Base-by-base conservation (phyloP, 2,113 vertebrate species). In the Salvelinus namaycush region DNA sequence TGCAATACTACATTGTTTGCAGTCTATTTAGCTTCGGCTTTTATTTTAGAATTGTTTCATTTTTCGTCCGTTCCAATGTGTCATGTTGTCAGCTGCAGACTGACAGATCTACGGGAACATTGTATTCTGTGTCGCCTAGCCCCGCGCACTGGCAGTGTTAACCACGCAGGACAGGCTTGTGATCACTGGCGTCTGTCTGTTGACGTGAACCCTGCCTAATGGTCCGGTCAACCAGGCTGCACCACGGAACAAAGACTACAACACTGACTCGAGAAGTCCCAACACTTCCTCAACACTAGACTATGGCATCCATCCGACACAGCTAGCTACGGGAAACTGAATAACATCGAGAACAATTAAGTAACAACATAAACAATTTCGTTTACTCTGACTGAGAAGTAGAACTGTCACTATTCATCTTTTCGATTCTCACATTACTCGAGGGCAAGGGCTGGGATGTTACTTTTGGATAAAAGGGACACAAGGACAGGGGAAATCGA, bases 201-300 rank as follows among this genome's bases (percentile, higher is more conserved):
- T 96, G 94, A 96, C 96, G 95, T 89, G 93, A 92, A 92, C 93
- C 96, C 95, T 97, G 96, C 95, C 95, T 98, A 99, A 98, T 97
- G 96, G 96, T 95, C 95, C 95, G 96, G 96, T 97, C 96, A 97
- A 94, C 94, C 96, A 95, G 94, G 95, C 95, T 95, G 95, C 95
- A 95, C 90, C 92, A 89, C 95, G 93, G 95, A 96, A 98, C 96
- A 99, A 99, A 97, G 95, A 94, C 93, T 90, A 54, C 16, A 87
- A 90, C 91, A 90, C 77, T 94, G 93, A 92, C 94, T 95, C 95
- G 92, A 93, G 59, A 62, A 22, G n/a, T 62, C 59, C n/a, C 92
- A 88, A 91, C 89, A 90, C 89, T 90, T 89, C 90, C 91, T 91
- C 93, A 92, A 94, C 18, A 62, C 59, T 57, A 57, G 39, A 95